A percentile compares a stretch with the other conserved stretches of the same genome.
These are phyloP conservation scores for Neotoxoptera formosana DNA, from an alignment of 1,140 invertebrate species.

Conservation along the genomic window DNA sequence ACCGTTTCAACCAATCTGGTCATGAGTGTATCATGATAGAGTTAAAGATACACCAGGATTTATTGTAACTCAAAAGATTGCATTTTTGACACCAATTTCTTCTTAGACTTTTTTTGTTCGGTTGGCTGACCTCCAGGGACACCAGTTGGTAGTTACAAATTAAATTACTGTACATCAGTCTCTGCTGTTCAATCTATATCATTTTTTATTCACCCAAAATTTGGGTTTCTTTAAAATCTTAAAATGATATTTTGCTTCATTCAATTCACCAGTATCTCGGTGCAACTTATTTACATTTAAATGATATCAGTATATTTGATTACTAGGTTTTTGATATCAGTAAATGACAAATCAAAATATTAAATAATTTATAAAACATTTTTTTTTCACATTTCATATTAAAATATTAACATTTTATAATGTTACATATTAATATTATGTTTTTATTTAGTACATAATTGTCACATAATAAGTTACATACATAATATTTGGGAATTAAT, in stretches of 20 bases:
- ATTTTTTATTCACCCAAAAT: not conserved
- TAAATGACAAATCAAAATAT: not conserved
- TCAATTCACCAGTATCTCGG: not conserved
- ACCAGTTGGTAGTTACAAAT: too few species aligned
- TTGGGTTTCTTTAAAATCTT: not conserved
- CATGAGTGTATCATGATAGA: too few species aligned
- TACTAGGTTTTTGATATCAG: not conserved
- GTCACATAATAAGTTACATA: not conserved
- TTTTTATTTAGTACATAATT: constrained; percentile 5
- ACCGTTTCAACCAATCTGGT: too few species aligned
- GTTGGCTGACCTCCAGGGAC: too few species aligned
- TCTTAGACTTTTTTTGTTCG: too few species aligned
- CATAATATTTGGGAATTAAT: not conserved
- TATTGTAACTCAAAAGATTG: too few species aligned
- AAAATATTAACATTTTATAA: not conserved
- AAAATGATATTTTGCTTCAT: not conserved
- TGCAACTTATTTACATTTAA: too few species aligned
- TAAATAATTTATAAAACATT: not conserved
- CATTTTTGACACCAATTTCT: too few species aligned
- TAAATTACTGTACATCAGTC: too few species aligned
- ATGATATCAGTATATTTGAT: not conserved
- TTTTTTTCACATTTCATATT: not conserved
- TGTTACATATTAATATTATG: constrained; percentile 31
- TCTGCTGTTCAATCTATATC: not conserved
- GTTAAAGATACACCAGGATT: too few species aligned